A percentile compares a stretch with the other conserved stretches of the same genome.
Evolutionary conservation across 2,113 vertebrate species (phyloP).

Genomic region (Ophiodon elongatus): DNA sequence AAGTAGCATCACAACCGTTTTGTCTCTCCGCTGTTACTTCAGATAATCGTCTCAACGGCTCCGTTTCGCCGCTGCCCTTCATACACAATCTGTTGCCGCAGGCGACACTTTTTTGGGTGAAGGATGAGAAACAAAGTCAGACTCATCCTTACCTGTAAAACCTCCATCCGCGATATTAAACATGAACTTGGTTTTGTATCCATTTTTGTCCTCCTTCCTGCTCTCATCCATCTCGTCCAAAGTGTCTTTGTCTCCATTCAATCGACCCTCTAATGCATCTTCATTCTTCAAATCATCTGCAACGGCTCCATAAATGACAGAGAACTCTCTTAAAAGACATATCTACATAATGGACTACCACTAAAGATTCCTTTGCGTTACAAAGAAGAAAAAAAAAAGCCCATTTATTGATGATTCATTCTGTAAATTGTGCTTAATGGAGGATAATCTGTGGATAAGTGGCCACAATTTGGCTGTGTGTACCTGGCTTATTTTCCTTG

Average conservation of each 20-base stretch:
- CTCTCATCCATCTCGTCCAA: constrained; percentile 90
- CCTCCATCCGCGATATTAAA: constrained; percentile 98
- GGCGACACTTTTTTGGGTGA: background rate
- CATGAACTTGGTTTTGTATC: constrained; percentile 92
- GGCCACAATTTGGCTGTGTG: background rate
- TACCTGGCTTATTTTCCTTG: constrained; percentile 90
- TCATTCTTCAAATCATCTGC: constrained; percentile 89
- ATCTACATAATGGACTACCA: background rate
- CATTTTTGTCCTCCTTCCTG: constrained; percentile 90
- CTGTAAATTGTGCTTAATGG: background rate
- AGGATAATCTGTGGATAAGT: background rate
- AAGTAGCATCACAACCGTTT: background rate
- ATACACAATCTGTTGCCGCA: background rate
- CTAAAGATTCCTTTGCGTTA: background rate
- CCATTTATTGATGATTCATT: too few species aligned
- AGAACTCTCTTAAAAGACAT: background rate
- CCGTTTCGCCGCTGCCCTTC: background rate
- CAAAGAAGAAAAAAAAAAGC: too few species aligned
- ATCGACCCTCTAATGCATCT: constrained; percentile 84
- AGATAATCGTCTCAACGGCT: background rate
- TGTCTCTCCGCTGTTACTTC: background rate
- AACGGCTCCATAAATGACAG: constrained; percentile 30
- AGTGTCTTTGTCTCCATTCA: constrained; percentile 89
- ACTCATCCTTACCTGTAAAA: constrained; percentile 89
- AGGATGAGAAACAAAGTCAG: background rate